Evolutionary conservation across 1,140 invertebrate species (phyloP), one percentile per base, ranked within the genome.

Genomic region (Anastatus disparis): DNA sequence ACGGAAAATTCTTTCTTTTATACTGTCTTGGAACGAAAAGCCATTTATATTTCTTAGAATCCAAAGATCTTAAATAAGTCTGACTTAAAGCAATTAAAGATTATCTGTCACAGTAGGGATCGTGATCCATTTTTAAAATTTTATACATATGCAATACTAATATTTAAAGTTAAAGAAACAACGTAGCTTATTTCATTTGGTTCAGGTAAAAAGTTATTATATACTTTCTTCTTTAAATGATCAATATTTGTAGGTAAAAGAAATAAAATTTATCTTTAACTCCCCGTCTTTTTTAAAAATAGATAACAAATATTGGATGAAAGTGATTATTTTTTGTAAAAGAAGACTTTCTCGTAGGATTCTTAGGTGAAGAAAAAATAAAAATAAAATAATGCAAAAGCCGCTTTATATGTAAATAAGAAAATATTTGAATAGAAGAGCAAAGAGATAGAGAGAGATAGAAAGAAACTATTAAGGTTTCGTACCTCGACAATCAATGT

Each of bases 11-110:
- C 46, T 55, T 42, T 61, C 52, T 53, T 50, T 70, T 26, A 56
- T 46, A n/a, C 27, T 58, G 52, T 56, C 27, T 59, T 42, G 17
- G 38, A 62, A 70, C 50, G 67, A 46, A 55, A 70, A 70, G 44
- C 67, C 58, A 70, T 70, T 63, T 62, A 40, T 70, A 62, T 35
- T 70, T 70, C 58, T 55, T 4, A 22, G 67, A 70, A 62, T 2
- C 13, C 29, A 1, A 7, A 17, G 42, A 40, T n/a, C n/a, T n/a
- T 48, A 44, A 44, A 15, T 61, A 3, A 29, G 1, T 7, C 3
- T 2, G 26, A 27, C 24, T 15, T 44, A 1, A 10, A 26, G 29
- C n/a, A 48, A 63, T 63, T 63, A 63, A 50, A 3, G 15, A n/a
- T n/a, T n/a, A n/a, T n/a, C n/a, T n/a, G n/a, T n/a, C n/a, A n/a